Evolutionary conservation across 2,797 vertebrate species (phyloP), one percentile per base, ranked within the genome.

Genomic region (Tadarida brasiliensis): DNA sequence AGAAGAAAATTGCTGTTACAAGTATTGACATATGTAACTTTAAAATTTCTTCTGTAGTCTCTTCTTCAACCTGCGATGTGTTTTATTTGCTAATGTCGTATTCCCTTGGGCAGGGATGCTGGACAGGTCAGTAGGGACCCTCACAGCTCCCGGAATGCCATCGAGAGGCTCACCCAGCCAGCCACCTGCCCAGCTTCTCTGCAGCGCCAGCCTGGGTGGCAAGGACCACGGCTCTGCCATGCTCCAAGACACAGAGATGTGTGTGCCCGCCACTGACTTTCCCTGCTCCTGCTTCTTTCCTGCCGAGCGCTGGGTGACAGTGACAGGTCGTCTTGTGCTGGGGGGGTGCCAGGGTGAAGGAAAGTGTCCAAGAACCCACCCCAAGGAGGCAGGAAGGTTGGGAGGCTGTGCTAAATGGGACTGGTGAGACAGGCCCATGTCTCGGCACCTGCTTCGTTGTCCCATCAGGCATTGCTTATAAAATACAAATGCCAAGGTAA

Each of bases 161-260:
- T n/a, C 15, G 30, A 54, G 56, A 82, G 12, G 19, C 28, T 47
- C 20, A 0, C 11, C 44, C n/a, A 70, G 2, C n/a, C 20, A 57
- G 9, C 19, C 14, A 28, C 33, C 7, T 70, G 63, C 1, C 9
- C 33, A 19, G 22, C 0, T 1, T 0, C 11, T 11, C 26, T 3
- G 8, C 4, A n/a, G 20, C 54, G 56, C 33, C 17, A 63, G 28
- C 19, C 16, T 1, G 0, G 11, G 3, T 9, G 6, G 17, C 71
- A 47, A 33, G 2, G 20, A 47, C 44, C 11, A 0, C 10, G 5
- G 7, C 14, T 19, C 28, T 11, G 11, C 39, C 30, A 47, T 8
- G 2, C 22, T 84, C 20, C 9, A 33, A 30, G 63, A 30, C 1
- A 1, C 20, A 92, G 49, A 47, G 7, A 17, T 16, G 10, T n/a